Evolutionary conservation across 2,888 invertebrate genomes (phyloP), one percentile per base, ranked within the genome.

Genomic region (Cistogaster globosa): DNA sequence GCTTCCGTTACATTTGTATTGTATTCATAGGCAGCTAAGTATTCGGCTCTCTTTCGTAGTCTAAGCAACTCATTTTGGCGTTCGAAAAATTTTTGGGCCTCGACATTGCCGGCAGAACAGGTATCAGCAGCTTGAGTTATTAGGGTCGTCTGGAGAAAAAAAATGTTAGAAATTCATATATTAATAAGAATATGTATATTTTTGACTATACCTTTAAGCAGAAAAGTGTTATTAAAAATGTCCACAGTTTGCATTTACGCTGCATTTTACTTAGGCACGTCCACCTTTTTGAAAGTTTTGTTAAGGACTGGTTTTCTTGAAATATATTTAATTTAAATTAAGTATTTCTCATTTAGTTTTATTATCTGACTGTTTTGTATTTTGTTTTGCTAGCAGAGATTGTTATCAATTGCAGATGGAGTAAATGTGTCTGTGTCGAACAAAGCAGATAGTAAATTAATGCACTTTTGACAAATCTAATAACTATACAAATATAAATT

Each of bases 1-100:
- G 94, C 94, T 67, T 96, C 95, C 0, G 96, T 97, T 38, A 97
- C 94, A 91, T 97, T 96, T 0, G 96, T 95, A 0, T 95, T 95
- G 90, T 97, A 96, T 2, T 93, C 93, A 96, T 96, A 97, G 80
- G 86, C 77, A 0, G 90, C 95, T 0, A 94, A 71, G 12, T 93
- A 93, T 3, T 93, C 93, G 22, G 93, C 93, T 89, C 95, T 94
- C 84, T 93, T 93, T 88, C 95, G 93, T 82, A 92, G 88, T 0
- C 94, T 94, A n/a, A 93, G 92, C 62, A 94, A 93, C 62, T 93
- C 93, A 90, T 96, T 95, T 83, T 95, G 90, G 77, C 94, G 92
- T 60, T 93, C 88, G 87, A 96, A 93, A 88, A 95, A 95, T 83
- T 94, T 93, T 48, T 93, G 92, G 0, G 95, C 95, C 78, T 93